Percentiles rank a stretch among this genome's conserved stretches.
phyloP scores from a whole-genome alignment of 2,797 vertebrate species.

The Ceryle rudis region DNA sequence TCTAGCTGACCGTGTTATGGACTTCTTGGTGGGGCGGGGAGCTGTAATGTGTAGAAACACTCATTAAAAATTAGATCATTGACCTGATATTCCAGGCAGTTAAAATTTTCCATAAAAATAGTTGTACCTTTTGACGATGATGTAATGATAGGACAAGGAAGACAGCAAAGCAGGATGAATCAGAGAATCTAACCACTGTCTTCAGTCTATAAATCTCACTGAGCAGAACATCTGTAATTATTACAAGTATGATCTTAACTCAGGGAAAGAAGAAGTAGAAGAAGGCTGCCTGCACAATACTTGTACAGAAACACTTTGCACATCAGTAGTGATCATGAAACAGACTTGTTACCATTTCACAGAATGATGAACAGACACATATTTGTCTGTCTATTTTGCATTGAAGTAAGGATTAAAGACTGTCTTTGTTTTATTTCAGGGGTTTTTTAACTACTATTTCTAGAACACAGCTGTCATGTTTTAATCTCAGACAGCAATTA shows the following conservation, averaged over 20 bases:
- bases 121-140: neutral
- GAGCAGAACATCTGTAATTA: neutral
- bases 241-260: neutral
- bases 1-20: neutral
- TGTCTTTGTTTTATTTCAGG: neutral
- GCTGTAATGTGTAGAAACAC: neutral
- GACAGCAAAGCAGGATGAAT: neutral
- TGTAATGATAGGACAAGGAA: neutral
- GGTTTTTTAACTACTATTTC: too few species aligned
- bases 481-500: neutral
- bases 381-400: neutral
- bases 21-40: neutral
- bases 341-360: neutral
- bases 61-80: neutral
- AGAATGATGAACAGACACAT: neutral
- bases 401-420: neutral
- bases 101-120: neutral
- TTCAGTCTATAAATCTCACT: neutral
- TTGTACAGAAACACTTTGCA: neutral
- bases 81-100: neutral
- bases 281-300: neutral
- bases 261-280: neutral
- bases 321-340: neutral
- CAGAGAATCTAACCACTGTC: neutral
- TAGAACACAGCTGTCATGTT: neutral